Base-by-base conservation (phyloP, 2,888 invertebrate genomes). In the Melanotus villosus region DNA sequence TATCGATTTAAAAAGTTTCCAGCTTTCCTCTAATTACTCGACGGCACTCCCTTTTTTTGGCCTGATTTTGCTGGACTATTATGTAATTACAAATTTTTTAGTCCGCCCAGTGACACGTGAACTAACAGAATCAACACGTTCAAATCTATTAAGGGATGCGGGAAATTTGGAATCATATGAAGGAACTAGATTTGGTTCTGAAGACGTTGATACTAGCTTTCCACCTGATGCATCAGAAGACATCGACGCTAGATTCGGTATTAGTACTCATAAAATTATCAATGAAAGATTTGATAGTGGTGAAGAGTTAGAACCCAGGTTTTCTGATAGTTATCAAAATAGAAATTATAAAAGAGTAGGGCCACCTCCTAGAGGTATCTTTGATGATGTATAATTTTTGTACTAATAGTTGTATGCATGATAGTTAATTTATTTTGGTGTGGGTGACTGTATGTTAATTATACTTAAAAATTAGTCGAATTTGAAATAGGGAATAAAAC, bases 141-240 rank as follows among this genome's bases (percentile, higher is more conserved):
- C 93, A 79, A 95, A 94, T 81, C 88, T 96, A 19, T 87, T 96
- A 14, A 87, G 90, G 73, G 93, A 95, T 84, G 91, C 92, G 32
- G 95, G 94, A 73, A 88, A 90, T 79, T 79, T 88, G 73, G 93
- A 93, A 69, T 92, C 92, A 81, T 92, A 91, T 79, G 90, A 85
- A 30, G 85, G 87, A 1, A 85, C 85, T 60, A 80, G 82, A 3
- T 84, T 84, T 34, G 81, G 80, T 9, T 60, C 76, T 60, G 78
- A 75, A 47, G 83, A 83, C 14, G 77, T 83, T 1, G 84, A 84
- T 70, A 84, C 84, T 1, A 73, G 82, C 32, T 83, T 81, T 68
- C 87, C 78, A 71, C 86, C 65, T 72, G 86, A 73, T 82, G 83
- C 73, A 52, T 69, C 72, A 23, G 80, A 82, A 14, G 81, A 82